Percentiles rank a stretch among this genome's conserved stretches.
Conservation (phyloP, 2,888 invertebrate species). For the Achlya flavicornis region DNA sequence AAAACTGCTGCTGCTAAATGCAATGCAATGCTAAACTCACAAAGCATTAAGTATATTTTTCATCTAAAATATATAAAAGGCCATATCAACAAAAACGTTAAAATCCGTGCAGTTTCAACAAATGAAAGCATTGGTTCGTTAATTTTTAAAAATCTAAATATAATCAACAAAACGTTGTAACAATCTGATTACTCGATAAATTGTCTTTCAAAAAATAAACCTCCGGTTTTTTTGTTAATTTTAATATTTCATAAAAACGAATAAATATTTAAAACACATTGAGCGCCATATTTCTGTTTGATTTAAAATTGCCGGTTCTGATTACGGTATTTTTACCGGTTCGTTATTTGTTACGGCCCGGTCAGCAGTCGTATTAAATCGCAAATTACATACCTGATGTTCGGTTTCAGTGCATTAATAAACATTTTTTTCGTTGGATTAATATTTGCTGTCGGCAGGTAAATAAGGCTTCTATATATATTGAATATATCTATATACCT, state of each 20-base stretch:
- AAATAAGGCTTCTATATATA: neutral
- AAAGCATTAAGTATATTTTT: too few relatives aligned
- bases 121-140: too few relatives aligned
- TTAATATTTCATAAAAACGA: conserved; percentile 1
- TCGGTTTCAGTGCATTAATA: conserved; percentile 46
- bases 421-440: conserved; percentile 43
- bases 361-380: conserved; percentile 33
- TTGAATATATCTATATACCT: too few relatives aligned
- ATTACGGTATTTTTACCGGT: conserved; percentile 20
- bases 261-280: conserved; percentile 2
- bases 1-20: too few relatives aligned
- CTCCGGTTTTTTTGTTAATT: neutral
- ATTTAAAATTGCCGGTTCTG: conserved; percentile 37
- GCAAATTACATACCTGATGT: conserved; percentile 41
- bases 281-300: conserved; percentile 27
- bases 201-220: neutral
- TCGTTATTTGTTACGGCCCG: conserved; percentile 24
- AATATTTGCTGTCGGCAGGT: conserved; percentile 27
- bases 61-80: too few relatives aligned
- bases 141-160: neutral
- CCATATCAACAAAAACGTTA: too few relatives aligned
- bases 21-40: too few relatives aligned
- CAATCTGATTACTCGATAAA: neutral
- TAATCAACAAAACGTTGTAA: neutral
- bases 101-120: too few relatives aligned